Evolutionary conservation across 2,888 invertebrate species (phyloP).

Genomic region (Disparrhopalites patrizii): DNA sequence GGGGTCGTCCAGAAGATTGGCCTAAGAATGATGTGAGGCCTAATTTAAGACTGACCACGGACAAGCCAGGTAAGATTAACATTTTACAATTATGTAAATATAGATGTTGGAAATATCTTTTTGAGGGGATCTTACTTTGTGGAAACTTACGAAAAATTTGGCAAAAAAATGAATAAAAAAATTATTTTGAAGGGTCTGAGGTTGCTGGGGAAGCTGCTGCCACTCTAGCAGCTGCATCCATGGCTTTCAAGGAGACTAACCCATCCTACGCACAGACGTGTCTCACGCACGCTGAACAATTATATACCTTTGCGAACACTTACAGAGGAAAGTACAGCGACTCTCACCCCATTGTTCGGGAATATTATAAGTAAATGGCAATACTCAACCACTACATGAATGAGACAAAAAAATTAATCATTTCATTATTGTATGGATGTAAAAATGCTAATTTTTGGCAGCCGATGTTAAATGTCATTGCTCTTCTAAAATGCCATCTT

Average conservation of each 20-base stretch:
- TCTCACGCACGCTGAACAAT: conserved; percentile 55
- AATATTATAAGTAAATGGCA: conserved; percentile 56
- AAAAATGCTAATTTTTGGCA: too few relatives aligned
- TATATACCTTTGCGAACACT: conserved; percentile 56
- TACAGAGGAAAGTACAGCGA: conserved; percentile 57
- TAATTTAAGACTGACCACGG: conserved; percentile 29
- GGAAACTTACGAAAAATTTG: too few relatives aligned
- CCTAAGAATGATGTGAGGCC: conserved; percentile 27
- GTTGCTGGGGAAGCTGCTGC: conserved; percentile 20
- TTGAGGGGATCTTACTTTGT: too few relatives aligned
- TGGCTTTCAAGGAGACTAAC: conserved; percentile 52
- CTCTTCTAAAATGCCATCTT: too few relatives aligned
- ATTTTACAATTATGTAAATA: too few relatives aligned
- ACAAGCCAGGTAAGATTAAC: neutral
- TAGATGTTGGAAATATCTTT: too few relatives aligned
- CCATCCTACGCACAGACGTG: conserved; percentile 53
- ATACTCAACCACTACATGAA: too few relatives aligned
- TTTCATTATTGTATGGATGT: too few relatives aligned
- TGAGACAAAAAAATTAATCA: too few relatives aligned
- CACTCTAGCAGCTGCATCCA: conserved; percentile 50
- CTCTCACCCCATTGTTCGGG: conserved; percentile 55
- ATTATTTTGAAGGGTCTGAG: conserved; percentile 23
- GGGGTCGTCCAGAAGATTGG: conserved; percentile 61
- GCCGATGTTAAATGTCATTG: too few relatives aligned
- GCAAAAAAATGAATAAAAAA: too few relatives aligned